Base-by-base conservation (phyloP, 2,797 vertebrate species). In the Micropoecilia bifurca region DNA sequence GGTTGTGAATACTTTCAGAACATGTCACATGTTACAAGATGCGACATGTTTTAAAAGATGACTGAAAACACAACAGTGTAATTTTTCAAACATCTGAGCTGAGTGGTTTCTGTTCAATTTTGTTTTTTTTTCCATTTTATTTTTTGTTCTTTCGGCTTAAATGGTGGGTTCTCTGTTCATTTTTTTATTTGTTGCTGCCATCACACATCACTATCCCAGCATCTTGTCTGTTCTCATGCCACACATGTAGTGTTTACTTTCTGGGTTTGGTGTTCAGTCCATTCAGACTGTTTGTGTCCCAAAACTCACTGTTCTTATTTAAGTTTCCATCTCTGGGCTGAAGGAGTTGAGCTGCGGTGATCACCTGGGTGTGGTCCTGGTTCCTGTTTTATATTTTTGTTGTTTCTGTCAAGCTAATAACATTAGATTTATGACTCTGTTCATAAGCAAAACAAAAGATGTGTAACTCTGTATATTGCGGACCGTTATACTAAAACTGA, bases 221-320 rank as follows among this genome's bases (percentile, higher is more conserved):
- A 36, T 53, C 80, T 45, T 2, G 30, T 88, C 73, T 83, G 47
- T 83, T 79, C 74, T 87, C 81, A 71, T 75, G 55, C 79, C 13
- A 6, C 68, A 41, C 79, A 46, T 88, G 75, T 75, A n/a, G 71
- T 84, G 88, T 95, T 92, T 83, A 81, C 83, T 85, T 91, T 90
- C 47, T 88, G 90, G 86, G 87, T 93, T 91, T 90, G 80, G 82
- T 80, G 6, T 91, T 85, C 59, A 77, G 69, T 14, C 41, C 75
- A 41, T 63, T 33, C 28, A 39, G 25, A 41, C 36, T 55, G 25
- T 77, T 28, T 46, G 28, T 85, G 79, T 75, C 71, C 73, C 33
- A 81, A 55, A 80, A 39, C 78, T 86, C 82, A 28, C 76, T 3
- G 22, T 80, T 53, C 80, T 61, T 86, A 72, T 87, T 85, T 86